Evolutionary conservation across 2,888 invertebrate species (phyloP).

Genomic region (Phania funesta): DNA sequence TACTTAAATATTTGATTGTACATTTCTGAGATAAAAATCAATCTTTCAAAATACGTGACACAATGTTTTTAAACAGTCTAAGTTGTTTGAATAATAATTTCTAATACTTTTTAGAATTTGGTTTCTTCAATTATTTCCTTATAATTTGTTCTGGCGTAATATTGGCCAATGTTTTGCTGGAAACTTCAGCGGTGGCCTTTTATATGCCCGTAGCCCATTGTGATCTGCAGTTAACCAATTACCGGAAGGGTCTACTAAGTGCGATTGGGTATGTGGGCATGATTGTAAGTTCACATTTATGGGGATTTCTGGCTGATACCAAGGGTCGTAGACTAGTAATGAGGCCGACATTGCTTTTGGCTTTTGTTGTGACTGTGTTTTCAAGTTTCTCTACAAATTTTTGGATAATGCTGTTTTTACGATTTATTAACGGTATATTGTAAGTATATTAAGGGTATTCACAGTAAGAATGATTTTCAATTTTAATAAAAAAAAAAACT

Average conservation of each 20-base stretch:
- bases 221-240: constrained; percentile 78
- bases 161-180: constrained; percentile 80
- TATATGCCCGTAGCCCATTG: constrained; percentile 81
- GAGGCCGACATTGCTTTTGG: constrained; percentile 80
- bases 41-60: neutral
- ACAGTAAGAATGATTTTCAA: neutral
- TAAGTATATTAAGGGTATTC: constrained; percentile 74
- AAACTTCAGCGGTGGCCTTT: constrained; percentile 81
- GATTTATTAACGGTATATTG: constrained; percentile 82
- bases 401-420: constrained; percentile 81
- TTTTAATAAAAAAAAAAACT: neutral
- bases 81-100: neutral
- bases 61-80: neutral
- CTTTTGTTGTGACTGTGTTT: constrained; percentile 80
- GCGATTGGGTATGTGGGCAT: constrained; percentile 80
- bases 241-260: constrained; percentile 79
- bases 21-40: neutral
- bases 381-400: constrained; percentile 81
- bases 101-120: constrained; percentile 79
- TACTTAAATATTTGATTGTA: neutral
- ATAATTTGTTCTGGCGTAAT: constrained; percentile 81
- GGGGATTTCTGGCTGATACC: constrained; percentile 83
- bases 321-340: constrained; percentile 81
- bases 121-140: constrained; percentile 81
- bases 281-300: constrained; percentile 82